Percentiles rank a stretch among this genome's conserved stretches.
Evolutionary conservation across 2,888 invertebrate species (phyloP).

Genomic region (Heteromurus nitidus): DNA sequence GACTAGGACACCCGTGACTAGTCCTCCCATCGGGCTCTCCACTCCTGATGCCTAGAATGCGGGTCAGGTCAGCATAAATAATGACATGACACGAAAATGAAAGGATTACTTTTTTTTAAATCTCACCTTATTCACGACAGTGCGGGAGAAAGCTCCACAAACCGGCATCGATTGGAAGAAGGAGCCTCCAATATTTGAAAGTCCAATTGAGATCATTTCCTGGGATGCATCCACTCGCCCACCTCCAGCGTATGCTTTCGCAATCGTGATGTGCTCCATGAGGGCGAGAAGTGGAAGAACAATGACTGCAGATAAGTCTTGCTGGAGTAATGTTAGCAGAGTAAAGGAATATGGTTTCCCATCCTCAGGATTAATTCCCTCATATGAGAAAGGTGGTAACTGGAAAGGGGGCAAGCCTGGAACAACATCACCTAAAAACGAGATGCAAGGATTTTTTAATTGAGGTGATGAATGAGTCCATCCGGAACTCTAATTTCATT

Average conservation of each 20-base stretch:
- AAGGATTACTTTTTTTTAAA: too few relatives aligned
- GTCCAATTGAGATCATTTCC: constrained; percentile 67
- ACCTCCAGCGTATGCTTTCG: constrained; percentile 77
- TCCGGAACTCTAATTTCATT: background rate
- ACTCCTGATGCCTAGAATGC: constrained; percentile 67
- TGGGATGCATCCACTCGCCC: constrained; percentile 69
- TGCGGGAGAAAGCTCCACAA: constrained; percentile 66
- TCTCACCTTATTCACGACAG: constrained; percentile 68
- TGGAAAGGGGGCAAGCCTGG: constrained; percentile 82
- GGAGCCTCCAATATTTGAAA: constrained; percentile 62
- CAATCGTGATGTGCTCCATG: constrained; percentile 91
- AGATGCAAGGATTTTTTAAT: too few relatives aligned
- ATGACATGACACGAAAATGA: too few relatives aligned
- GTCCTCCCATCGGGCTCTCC: constrained; percentile 65
- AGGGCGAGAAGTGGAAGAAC: constrained; percentile 91
- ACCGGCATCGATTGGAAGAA: constrained; percentile 70
- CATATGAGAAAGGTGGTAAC: constrained; percentile 80
- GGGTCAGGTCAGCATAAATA: too few relatives aligned
- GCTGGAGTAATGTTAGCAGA: constrained; percentile 84
- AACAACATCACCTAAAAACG: constrained; percentile 80
- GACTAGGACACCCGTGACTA: constrained; percentile 77
- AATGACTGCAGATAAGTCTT: constrained; percentile 88
- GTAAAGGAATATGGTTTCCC: constrained; percentile 74
- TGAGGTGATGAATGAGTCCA: too few relatives aligned
- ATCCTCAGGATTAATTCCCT: constrained; percentile 50